Evolutionary conservation across 1,140 invertebrate species (phyloP).

Genomic region (Maconellicoccus hirsutus): DNA sequence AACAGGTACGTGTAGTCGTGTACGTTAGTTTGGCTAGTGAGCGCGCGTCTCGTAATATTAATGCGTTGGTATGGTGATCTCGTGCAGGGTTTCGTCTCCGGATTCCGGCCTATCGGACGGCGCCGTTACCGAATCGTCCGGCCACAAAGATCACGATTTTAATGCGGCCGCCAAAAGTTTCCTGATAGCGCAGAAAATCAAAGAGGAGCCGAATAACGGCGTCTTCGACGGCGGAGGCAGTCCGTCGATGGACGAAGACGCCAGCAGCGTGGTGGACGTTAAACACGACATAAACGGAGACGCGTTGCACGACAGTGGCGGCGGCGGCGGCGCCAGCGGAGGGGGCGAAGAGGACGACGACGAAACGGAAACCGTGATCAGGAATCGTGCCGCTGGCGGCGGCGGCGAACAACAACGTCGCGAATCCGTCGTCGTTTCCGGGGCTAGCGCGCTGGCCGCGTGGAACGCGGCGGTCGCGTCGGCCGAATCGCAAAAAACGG

Average conservation of each 20-base stretch:
- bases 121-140: constrained; percentile 28
- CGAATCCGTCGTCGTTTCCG: constrained; percentile 27
- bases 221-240: constrained; percentile 35
- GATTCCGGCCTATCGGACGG: constrained; percentile 39
- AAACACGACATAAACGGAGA: not conserved
- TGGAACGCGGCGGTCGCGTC: constrained; percentile 12
- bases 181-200: constrained; percentile 37
- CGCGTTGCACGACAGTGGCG: not conserved
- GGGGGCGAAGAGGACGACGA: not conserved
- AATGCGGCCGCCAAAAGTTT: constrained; percentile 35
- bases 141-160: constrained; percentile 32
- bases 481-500: not conserved
- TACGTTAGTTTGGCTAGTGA: no score
- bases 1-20: constrained; percentile 13
- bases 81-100: constrained; percentile 31
- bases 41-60: no score
- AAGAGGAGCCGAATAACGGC: constrained; percentile 40
- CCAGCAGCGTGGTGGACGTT: not conserved
- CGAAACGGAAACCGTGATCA: not conserved
- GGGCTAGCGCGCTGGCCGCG: constrained; percentile 23
- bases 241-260: constrained; percentile 13
- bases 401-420: constrained; percentile 22
- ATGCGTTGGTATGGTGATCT: not conserved
- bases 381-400: not conserved
- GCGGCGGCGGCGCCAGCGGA: not conserved